Conservation (phyloP, 2,888 invertebrate genomes). For the Clistopyga incitator region DNA sequence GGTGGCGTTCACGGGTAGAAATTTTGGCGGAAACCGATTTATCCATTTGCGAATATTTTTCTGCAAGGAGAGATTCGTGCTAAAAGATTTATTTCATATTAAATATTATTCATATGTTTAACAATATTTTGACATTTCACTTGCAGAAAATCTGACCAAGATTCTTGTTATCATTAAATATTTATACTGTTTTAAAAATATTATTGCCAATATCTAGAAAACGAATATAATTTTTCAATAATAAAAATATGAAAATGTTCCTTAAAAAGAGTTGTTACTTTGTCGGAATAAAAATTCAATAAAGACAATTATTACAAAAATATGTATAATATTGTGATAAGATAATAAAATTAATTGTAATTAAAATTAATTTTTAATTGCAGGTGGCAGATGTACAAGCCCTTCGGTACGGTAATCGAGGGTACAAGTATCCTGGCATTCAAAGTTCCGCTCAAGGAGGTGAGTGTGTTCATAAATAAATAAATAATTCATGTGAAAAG, state of each 20-base stretch:
- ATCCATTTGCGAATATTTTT: neutral
- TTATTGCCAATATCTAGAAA: too few species aligned
- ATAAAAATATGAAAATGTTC: too few species aligned
- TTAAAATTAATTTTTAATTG: constrained; percentile 74
- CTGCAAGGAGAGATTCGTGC: neutral
- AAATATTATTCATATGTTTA: neutral
- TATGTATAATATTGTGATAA: neutral
- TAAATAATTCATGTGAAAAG: constrained; percentile 33
- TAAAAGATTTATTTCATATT: neutral
- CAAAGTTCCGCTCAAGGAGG: constrained; percentile 89
- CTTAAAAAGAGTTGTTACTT: too few species aligned
- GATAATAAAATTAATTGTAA: neutral
- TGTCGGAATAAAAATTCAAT: too few species aligned
- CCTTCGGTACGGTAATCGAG: constrained; percentile 88
- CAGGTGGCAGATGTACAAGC: constrained; percentile 88
- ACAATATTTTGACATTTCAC: too few species aligned
- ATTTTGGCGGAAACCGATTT: neutral
- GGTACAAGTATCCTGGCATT: constrained; percentile 91
- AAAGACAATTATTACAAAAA: neutral
- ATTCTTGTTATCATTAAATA: too few species aligned
- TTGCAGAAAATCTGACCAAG: too few species aligned
- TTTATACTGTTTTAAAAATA: too few species aligned
- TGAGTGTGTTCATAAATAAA: constrained; percentile 77
- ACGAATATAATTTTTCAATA: too few species aligned
- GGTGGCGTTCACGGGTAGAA: constrained; percentile 33